A percentile compares a stretch with the other conserved stretches of the same genome.
Evolutionary conservation across 2,888 invertebrate species (phyloP).

Genomic region (Rhyacophila evoluta): DNA sequence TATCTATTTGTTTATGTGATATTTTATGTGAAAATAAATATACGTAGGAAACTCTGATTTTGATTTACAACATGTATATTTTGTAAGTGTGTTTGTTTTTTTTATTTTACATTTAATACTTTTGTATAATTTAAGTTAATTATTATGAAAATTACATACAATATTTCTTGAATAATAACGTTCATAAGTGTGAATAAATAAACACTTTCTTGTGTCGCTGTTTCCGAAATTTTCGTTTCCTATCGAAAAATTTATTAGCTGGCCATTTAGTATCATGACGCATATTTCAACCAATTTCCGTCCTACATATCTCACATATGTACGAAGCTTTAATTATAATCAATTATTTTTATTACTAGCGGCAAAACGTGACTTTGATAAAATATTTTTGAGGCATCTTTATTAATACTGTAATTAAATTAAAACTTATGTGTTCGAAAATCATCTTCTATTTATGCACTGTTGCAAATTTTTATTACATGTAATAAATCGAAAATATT

Average conservation of each 20-base stretch:
- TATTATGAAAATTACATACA: neutral
- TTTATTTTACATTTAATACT: neutral
- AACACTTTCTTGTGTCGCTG: conserved; percentile 1
- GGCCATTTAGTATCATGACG: neutral
- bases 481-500: too few relatives aligned
- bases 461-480: too few relatives aligned
- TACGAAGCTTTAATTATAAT: neutral
- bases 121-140: neutral
- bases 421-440: too few relatives aligned
- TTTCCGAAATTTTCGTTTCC: neutral
- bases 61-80: too few relatives aligned
- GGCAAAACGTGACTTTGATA: neutral
- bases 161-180: neutral
- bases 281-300: conserved; percentile 9
- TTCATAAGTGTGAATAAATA: neutral
- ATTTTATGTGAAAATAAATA: too few relatives aligned
- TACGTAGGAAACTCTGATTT: too few relatives aligned
- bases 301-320: neutral
- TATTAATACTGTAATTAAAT: too few relatives aligned
- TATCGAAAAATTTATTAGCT: neutral
- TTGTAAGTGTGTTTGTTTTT: too few relatives aligned
- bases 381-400: too few relatives aligned
- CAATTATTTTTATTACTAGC: neutral
- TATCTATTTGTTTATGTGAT: too few relatives aligned
- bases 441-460: too few relatives aligned